Conservation (phyloP, 2,113 vertebrate genomes). For the Dascyllus trimaculatus region DNA sequence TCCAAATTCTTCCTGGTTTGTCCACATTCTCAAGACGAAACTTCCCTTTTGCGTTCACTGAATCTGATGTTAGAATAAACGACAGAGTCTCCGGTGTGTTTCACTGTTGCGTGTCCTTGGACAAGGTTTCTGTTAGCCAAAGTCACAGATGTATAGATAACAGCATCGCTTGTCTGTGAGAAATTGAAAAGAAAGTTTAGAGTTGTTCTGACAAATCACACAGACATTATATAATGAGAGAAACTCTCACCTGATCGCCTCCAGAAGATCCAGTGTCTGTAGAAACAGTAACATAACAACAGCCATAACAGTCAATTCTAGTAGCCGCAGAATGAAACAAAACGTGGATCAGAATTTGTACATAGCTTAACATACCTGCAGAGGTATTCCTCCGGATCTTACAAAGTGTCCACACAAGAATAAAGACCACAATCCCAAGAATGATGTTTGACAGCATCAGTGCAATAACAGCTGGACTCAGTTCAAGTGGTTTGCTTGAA, state of each 20-base stretch:
- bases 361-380: background rate
- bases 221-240: too few relatives aligned
- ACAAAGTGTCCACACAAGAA: background rate
- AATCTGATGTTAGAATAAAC: constrained; percentile 16
- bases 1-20: background rate
- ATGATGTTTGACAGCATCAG: background rate
- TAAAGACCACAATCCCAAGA: background rate
- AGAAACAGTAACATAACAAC: too few relatives aligned
- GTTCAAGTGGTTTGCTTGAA: too few relatives aligned
- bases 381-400: background rate
- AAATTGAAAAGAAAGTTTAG: background rate
- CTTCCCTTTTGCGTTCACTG: background rate
- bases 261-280: background rate
- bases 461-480: background rate
- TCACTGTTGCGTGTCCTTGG: background rate
- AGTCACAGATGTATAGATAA: constrained; percentile 1
- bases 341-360: background rate
- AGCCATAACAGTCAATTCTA: too few relatives aligned
- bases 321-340: background rate
- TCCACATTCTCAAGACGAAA: background rate
- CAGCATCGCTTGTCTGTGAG: background rate
- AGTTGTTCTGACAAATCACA: too few relatives aligned
- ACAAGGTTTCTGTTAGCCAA: background rate
- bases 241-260: background rate
- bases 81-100: background rate